phyloP scores from a whole-genome alignment of 2,113 vertebrate species.

The Mellivora capensis region DNA sequence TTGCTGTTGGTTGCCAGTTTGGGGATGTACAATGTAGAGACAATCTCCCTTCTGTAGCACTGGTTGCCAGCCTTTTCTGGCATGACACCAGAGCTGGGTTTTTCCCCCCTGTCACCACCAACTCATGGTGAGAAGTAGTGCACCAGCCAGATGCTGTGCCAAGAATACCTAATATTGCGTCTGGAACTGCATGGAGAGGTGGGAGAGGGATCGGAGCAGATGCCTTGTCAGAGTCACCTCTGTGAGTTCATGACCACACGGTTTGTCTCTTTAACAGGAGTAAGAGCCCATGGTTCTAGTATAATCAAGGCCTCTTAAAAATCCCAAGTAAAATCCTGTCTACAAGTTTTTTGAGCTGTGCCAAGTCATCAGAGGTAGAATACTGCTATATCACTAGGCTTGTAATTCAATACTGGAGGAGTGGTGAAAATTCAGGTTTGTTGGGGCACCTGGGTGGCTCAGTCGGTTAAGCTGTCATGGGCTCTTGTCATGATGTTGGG shows the following conservation, averaged over 20 bases:
- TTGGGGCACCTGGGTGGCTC: too few species aligned
- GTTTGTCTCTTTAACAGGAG: not conserved
- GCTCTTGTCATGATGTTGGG: too few species aligned
- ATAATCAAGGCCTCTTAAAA: not conserved
- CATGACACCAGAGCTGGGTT: not conserved
- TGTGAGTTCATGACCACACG: not conserved
- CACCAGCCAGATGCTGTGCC: too few species aligned
- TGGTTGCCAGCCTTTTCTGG: not conserved
- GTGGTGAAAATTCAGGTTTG: not conserved
- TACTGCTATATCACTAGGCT: not conserved
- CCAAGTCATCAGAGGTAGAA: not conserved
- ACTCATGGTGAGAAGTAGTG: not conserved
- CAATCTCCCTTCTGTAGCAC: not conserved
- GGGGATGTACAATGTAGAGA: not conserved
- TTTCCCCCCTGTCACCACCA: too few species aligned
- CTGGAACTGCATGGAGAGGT: not conserved
- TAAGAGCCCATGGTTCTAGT: not conserved
- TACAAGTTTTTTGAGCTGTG: not conserved
- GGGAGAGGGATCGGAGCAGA: not conserved
- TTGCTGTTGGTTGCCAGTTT: not conserved
- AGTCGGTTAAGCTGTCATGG: too few species aligned
- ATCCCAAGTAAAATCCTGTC: not conserved
- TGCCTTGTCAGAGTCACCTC: not conserved
- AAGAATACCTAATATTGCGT: not conserved
- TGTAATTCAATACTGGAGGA: not conserved